Conservation (phyloP, 2,113 vertebrate genomes). For the Ondatra zibethicus region DNA sequence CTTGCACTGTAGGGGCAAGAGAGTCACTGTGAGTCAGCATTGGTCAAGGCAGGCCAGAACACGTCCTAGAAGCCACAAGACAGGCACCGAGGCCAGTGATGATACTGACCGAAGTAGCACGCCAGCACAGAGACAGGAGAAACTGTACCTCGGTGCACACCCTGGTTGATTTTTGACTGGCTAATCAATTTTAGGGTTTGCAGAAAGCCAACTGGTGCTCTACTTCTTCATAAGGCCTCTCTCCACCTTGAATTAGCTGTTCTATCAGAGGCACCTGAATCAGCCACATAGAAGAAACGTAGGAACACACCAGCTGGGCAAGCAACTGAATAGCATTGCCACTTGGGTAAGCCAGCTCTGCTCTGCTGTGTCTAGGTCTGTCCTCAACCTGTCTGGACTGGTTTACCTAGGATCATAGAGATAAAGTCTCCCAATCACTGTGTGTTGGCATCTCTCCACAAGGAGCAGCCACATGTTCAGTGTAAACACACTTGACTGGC, state of each 20-base stretch:
- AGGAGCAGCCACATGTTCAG: background rate
- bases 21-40: background rate
- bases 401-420: background rate
- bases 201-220: background rate
- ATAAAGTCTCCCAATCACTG: background rate
- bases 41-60: background rate
- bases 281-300: background rate
- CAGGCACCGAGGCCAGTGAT: background rate
- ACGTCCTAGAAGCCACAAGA: background rate
- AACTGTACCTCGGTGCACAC: rapidly evolving
- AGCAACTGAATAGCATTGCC: too few relatives aligned
- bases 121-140: rapidly evolving
- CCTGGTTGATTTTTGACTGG: background rate
- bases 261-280: background rate
- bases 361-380: too few relatives aligned
- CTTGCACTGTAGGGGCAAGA: slow-evolving; percentile 86
- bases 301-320: rapidly evolving
- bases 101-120: rapidly evolving
- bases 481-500: background rate
- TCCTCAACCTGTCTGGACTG: background rate
- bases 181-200: background rate
- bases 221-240: background rate
- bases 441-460: background rate
- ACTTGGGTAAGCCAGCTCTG: background rate
- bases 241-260: background rate